Conservation (phyloP, 2,797 vertebrate genomes). For the Atherinosoma microstoma region DNA sequence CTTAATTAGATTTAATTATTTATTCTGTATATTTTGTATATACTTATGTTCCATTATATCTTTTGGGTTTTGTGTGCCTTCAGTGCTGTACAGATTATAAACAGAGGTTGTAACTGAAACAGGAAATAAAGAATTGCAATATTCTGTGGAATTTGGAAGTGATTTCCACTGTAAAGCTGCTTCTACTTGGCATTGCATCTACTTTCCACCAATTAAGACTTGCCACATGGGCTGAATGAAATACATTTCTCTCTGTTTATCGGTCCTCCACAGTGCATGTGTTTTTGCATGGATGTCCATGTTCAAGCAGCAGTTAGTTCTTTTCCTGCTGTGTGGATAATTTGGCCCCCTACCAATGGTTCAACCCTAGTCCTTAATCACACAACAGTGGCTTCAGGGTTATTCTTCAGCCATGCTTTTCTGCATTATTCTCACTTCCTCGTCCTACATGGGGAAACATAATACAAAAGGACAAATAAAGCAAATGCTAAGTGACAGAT, state of each 20-base stretch:
- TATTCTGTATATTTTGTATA: constrained; percentile 98
- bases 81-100: constrained; percentile 87
- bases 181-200: constrained; percentile 8
- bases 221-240: constrained; percentile 10
- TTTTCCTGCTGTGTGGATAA: constrained; percentile 68
- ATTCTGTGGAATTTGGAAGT: constrained; percentile 27
- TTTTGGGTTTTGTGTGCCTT: constrained; percentile 90
- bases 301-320: constrained; percentile 49
- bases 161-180: background rate
- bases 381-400: constrained; percentile 64
- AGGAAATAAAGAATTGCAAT: constrained; percentile 82
- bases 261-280: constrained; percentile 22
- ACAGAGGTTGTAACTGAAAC: constrained; percentile 79
- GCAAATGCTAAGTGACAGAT: constrained; percentile 42
- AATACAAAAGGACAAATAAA: constrained; percentile 53
- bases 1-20: constrained; percentile 90
- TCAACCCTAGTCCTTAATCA: constrained; percentile 71
- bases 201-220: constrained; percentile 36
- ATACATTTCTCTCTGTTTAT: constrained; percentile 14
- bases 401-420: constrained; percentile 35
- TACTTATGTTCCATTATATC: constrained; percentile 87
- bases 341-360: constrained; percentile 48
- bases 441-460: constrained; percentile 24
- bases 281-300: constrained; percentile 32
- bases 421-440: constrained; percentile 52